Conservation (phyloP, 30 jellyfish, hydroid and myxozoan genomes). For the Catostylus mosaicus region DNA sequence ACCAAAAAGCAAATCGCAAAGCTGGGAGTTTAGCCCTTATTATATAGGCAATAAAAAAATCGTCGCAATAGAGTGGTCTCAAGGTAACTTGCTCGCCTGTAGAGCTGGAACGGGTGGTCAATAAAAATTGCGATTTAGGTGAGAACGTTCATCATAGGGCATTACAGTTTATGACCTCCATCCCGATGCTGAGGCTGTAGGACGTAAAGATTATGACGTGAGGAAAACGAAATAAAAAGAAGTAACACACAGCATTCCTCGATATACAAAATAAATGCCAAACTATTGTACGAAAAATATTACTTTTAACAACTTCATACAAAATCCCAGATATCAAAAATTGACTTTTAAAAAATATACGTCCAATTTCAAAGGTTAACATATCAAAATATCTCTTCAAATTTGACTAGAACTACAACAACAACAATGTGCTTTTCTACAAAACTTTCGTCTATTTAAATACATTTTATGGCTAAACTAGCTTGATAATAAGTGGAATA, state of each 20-base stretch:
- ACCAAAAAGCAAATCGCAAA: no score
- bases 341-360: slow-evolving; percentile 5
- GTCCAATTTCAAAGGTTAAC: not conserved
- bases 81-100: no score
- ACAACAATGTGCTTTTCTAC: slow-evolving; percentile 7
- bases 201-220: not conserved
- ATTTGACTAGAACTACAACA: not conserved
- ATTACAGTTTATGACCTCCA: no score
- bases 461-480: not conserved
- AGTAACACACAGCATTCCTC: not conserved
- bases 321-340: slow-evolving; percentile 56
- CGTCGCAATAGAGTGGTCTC: no score
- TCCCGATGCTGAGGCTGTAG: no score
- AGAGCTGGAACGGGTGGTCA: no score
- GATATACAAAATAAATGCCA: slow-evolving; percentile 48
- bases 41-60: no score
- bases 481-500: no score
- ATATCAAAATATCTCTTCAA: slow-evolving; percentile 26
- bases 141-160: no score
- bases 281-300: slow-evolving; percentile 44
- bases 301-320: slow-evolving; percentile 50
- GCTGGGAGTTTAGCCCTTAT: no score
- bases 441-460: slow-evolving; percentile 16
- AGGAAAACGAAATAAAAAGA: not conserved
- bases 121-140: no score